Percentiles rank a stretch among this genome's conserved stretches.
Conservation (phyloP, 2,888 invertebrate genomes). For the Dendrolimus pini region DNA sequence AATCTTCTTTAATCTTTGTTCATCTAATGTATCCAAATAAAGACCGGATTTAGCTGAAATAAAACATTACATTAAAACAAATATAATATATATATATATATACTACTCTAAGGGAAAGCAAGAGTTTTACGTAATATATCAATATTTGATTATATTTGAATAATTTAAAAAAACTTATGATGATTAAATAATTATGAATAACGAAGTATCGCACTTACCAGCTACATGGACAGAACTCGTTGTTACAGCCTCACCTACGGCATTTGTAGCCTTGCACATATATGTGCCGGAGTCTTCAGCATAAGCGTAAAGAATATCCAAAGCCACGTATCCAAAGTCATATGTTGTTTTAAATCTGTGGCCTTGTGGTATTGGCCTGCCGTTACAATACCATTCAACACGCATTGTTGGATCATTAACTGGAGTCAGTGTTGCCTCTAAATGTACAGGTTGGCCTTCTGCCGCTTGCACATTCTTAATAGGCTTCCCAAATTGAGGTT, state of each 20-base stretch:
- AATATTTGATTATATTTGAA: no score
- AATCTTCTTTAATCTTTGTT: conserved; percentile 92
- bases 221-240: conserved; percentile 92
- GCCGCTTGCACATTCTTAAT: conserved; percentile 89
- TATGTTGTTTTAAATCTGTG: conserved; percentile 97
- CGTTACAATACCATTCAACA: conserved; percentile 99
- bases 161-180: no score
- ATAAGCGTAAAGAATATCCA: conserved; percentile 97
- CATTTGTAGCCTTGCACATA: conserved; percentile 96
- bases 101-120: background rate
- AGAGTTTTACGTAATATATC: no score
- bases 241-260: conserved; percentile 96
- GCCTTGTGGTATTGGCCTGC: conserved; percentile 92
- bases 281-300: conserved; percentile 98
- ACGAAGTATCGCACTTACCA: conserved; percentile 71
- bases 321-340: conserved; percentile 97
- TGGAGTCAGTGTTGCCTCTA: conserved; percentile 96
- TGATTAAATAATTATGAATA: no score
- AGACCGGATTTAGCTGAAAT: conserved; percentile 87
- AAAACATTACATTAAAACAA: background rate
- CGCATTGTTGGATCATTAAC: conserved; percentile 99
- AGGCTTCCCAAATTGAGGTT: conserved; percentile 92
- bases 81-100: conserved; percentile 2
- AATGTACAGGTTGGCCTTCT: conserved; percentile 92
- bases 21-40: conserved; percentile 92